These are phyloP conservation scores for Allophyes oxyacanthae DNA, from an alignment of 2,888 invertebrate species.

Conservation along the genomic window DNA sequence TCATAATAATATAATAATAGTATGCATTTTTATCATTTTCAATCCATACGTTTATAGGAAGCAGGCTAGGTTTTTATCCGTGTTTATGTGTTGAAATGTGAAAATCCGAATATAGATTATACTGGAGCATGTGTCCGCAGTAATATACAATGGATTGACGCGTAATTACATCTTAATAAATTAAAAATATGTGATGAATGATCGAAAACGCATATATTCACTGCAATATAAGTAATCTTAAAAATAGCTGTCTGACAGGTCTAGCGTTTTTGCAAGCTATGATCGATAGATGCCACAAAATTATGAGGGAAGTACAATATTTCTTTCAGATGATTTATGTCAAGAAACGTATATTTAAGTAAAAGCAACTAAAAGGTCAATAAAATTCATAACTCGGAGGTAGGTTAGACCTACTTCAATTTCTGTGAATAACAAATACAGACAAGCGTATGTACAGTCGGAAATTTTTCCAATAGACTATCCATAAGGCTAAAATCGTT, in stretches of 20 bases:
- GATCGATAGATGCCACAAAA: slow-evolving; percentile 40
- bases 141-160: too few species aligned
- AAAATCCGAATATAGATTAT: neutral
- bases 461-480: too few species aligned
- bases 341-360: slow-evolving; percentile 9
- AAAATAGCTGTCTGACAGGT: slow-evolving; percentile 42
- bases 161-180: slow-evolving; percentile 49
- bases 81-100: neutral
- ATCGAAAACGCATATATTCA: slow-evolving; percentile 7
- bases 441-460: neutral
- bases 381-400: slow-evolving; percentile 7
- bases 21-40: slow-evolving; percentile 7
- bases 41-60: neutral
- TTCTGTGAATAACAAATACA: slow-evolving; percentile 2
- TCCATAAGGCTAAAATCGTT: too few species aligned
- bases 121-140: too few species aligned
- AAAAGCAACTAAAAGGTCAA: slow-evolving; percentile 7
- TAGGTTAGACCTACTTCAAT: slow-evolving; percentile 6
- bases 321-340: slow-evolving; percentile 5
- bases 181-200: slow-evolving; percentile 30
- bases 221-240: slow-evolving; percentile 6
- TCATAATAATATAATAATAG: slow-evolving; percentile 4
- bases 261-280: slow-evolving; percentile 32
- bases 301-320: slow-evolving; percentile 4
- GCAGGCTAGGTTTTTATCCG: too few species aligned